Evolutionary conservation across 1,140 invertebrate species (phyloP).

Genomic region (Leptonema lineaticorne): DNA sequence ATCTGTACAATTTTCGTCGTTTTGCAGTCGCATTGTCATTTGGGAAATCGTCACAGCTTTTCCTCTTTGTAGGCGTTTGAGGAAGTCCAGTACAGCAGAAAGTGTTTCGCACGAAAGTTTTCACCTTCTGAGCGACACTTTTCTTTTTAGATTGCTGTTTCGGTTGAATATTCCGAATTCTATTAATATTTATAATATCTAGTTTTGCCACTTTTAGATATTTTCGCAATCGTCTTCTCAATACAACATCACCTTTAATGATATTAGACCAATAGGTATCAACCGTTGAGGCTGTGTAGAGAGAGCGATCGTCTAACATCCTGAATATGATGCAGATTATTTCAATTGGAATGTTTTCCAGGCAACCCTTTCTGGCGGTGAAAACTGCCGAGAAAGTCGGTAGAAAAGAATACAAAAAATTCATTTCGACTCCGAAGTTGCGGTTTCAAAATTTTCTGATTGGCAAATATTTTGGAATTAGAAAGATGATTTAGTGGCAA

Average conservation of each 20-base stretch:
- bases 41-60: too few relatives aligned
- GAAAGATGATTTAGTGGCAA: neutral
- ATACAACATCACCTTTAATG: neutral
- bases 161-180: neutral
- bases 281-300: slow-evolving; percentile 8
- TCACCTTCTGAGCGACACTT: neutral
- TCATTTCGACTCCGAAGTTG: neutral
- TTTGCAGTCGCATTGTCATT: too few relatives aligned
- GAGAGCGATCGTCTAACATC: neutral
- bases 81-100: neutral
- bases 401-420: neutral
- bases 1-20: neutral
- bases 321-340: slow-evolving; percentile 11
- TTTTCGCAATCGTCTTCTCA: neutral
- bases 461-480: neutral
- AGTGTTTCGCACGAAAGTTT: neutral
- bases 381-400: neutral
- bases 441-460: neutral
- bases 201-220: neutral
- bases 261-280: neutral
- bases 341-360: neutral
- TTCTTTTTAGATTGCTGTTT: neutral
- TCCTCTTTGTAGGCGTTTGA: neutral
- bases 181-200: neutral
- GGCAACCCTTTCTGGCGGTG: too few relatives aligned